phyloP scores from a whole-genome alignment of 2,113 vertebrate species.

The Varanus salvator region DNA sequence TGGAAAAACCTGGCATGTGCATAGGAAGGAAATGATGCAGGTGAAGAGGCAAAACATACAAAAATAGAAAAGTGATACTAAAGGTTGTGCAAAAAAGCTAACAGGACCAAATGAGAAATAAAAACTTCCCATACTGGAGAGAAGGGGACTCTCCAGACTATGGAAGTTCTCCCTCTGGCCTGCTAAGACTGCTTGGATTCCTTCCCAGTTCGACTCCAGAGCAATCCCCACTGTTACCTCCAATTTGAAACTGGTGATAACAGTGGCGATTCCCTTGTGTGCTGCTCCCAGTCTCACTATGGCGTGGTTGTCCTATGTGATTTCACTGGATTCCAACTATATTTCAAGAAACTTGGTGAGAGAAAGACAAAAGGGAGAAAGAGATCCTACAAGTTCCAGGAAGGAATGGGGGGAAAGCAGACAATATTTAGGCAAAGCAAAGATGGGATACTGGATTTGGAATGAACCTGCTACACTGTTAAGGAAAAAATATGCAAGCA shows the following conservation, averaged over 20 bases:
- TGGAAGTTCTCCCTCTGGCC: too few relatives aligned
- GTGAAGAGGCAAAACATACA: background rate
- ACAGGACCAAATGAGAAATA: background rate
- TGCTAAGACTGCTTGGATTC: too few relatives aligned
- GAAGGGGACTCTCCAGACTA: too few relatives aligned
- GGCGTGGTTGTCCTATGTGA: background rate
- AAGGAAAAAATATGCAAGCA: background rate
- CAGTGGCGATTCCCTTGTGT: too few relatives aligned
- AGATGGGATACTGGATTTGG: background rate
- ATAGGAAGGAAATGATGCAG: background rate
- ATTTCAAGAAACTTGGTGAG: background rate
- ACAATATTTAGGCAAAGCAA: background rate
- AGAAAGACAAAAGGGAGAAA: background rate
- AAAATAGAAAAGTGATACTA: background rate
- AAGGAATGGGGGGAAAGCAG: background rate
- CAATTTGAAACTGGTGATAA: too few relatives aligned
- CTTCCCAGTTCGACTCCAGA: too few relatives aligned
- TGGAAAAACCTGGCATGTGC: background rate
- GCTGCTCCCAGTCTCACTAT: too few relatives aligned
- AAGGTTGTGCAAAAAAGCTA: background rate
- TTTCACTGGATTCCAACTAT: background rate
- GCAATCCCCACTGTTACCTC: too few relatives aligned
- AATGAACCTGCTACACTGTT: background rate
- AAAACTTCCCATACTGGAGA: background rate
- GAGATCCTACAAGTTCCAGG: background rate